Evolutionary conservation across 2,888 invertebrate species (phyloP), one percentile per base, ranked within the genome.

Genomic region (Aspidiotus rigidus): DNA sequence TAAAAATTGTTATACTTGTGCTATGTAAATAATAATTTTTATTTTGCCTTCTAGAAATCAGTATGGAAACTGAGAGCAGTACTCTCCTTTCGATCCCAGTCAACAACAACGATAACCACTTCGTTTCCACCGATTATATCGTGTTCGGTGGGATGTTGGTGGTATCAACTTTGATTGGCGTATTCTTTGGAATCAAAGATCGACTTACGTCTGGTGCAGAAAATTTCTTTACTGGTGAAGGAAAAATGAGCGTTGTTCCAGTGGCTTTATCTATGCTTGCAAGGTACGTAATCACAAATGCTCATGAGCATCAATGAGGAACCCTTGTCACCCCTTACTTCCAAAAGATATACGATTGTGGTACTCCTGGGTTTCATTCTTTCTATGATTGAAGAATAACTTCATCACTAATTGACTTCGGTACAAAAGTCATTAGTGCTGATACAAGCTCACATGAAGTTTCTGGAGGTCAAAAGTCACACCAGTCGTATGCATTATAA

Each of bases 251-350:
- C 5, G 77, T 78, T 0, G 74, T 81, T 56, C 81, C 81, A 0
- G 80, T 81, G 9, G 79, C 81, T 8, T 75, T 81, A 73, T 80
- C 80, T 0, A 77, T 81, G 72, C 76, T 81, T 70, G 81, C 80
- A 55, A 77, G 77, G 77, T 77, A 73, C 28, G 2, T 5, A 28
- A 3, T 28, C 28, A 28, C 28, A 28, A 28, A 28, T 28, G 28
- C 28, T 28, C 5, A 28, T 28, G 28, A 28, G n/a, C 15, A 56
- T 2, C 10, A 56, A 13, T 56, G 56, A 56, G 16, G 17, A 55
- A 54, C 39, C 53, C 16, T 63, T 63, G n/a, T 40, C 13, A 64
- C 17, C 15, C 17, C 15, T 17, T 9, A 28, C 40, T 44, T n/a
- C n/a, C n/a, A n/a, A n/a, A n/a, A n/a, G n/a, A n/a, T n/a, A n/a